These are phyloP conservation scores for Drosophila pegasa DNA, from an alignment of 2,888 invertebrate species.

Conservation along the genomic window DNA sequence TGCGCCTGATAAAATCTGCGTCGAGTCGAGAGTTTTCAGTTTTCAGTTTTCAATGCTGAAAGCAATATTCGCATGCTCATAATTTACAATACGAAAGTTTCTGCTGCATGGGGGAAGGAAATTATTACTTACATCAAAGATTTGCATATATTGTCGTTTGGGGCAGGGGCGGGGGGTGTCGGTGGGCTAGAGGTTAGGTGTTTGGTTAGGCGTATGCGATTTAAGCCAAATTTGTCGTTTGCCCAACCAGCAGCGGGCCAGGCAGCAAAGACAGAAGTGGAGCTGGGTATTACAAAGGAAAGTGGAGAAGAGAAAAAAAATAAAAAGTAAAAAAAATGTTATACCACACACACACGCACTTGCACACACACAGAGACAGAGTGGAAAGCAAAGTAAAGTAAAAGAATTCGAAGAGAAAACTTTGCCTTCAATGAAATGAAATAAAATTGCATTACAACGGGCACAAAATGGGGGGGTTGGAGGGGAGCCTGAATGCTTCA, in stretches of 20 bases:
- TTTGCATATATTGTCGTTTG: constrained; percentile 72
- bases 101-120: constrained; percentile 68
- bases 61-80: constrained; percentile 77
- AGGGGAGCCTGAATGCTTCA: constrained; percentile 50
- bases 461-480: constrained; percentile 53
- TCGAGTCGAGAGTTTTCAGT: constrained; percentile 35
- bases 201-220: constrained; percentile 47
- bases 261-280: constrained; percentile 36
- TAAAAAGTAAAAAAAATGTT: constrained; percentile 8
- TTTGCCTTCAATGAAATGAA: constrained; percentile 79
- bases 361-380: background rate
- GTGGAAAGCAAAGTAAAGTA: constrained; percentile 67
- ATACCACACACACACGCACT: constrained; percentile 7
- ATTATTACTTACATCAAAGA: constrained; percentile 80
- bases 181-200: background rate
- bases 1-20: constrained; percentile 46
- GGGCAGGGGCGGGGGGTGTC: background rate
- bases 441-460: constrained; percentile 80
- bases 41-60: constrained; percentile 55
- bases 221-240: constrained; percentile 69
- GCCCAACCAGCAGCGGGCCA: constrained; percentile 34
- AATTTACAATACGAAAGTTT: constrained; percentile 70
- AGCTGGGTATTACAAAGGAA: constrained; percentile 11
- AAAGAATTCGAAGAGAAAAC: constrained; percentile 74
- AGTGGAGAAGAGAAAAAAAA: constrained; percentile 4